Base-by-base conservation (phyloP, 2,797 vertebrate species). In the Scolopax bukidnonensis region DNA sequence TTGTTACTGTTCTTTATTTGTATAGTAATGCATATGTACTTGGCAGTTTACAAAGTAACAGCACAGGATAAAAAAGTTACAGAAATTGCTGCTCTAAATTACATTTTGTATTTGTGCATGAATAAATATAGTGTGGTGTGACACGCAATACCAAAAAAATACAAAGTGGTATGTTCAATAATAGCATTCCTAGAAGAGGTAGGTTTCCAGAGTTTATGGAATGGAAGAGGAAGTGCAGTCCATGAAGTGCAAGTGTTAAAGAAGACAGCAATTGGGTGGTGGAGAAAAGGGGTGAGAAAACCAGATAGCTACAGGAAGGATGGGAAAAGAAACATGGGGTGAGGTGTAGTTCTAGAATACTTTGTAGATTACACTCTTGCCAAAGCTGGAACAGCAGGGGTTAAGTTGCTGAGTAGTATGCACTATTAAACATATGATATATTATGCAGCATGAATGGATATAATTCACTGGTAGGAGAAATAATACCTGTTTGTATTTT, bases 1-100 rank as follows among this genome's bases (percentile, higher is more conserved):
- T 95, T 93, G 54, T 74, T 79, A 56, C 48, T 65, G 12, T 93
- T 92, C 33, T 89, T 92, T 91, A 83, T 95, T 92, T 93, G 83
- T 63, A 30, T 60, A 83, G n/a, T 64, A 74, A 80, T 71, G 36
- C n/a, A 12, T 90, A 48, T 67, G 51, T 84, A n/a, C 57, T 80
- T 87, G 70, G 21, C 48, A 74, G 86, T 89, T 94, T 92, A 50
- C 16, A 71, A 84, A 79, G 78, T 74, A 91, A 54, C 75, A 54
- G 27, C 25, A 16, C 13, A 43, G 32, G 40, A 79, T 93, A 32
- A 83, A 94, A 74, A 96, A 65, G 36, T 81, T 51, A 75, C 19
- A 20, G 90, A 95, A 92, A 79, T 50, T 17, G 7, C 30, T 59
- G 36, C 40, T 73, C 32, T 54, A 67, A 70, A 93, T 93, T 68